Evolutionary conservation across 2,888 invertebrate species (phyloP).

Genomic region (Phorcus lineatus): DNA sequence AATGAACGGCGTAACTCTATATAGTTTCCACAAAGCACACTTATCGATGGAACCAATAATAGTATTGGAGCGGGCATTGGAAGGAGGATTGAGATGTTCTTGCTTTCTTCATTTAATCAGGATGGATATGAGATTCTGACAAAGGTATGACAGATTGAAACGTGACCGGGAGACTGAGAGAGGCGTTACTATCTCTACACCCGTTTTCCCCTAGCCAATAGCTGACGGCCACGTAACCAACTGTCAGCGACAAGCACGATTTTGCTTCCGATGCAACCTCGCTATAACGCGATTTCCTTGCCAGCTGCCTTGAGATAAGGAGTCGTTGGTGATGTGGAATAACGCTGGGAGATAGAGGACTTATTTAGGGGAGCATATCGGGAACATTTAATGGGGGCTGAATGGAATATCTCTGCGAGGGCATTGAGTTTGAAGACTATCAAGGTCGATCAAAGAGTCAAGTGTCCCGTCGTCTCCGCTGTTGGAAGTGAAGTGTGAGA

Average conservation of each 20-base stretch:
- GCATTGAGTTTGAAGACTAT: no score
- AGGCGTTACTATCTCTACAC: slow-evolving; percentile 7
- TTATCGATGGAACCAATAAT: slow-evolving; percentile 1
- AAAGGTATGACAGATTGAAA: background rate
- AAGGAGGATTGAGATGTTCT: background rate
- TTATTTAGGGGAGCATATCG: background rate
- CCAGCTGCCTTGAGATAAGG: no score
- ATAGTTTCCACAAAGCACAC: background rate
- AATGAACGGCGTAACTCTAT: background rate
- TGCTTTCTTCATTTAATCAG: slow-evolving; percentile 10
- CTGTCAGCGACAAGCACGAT: no score
- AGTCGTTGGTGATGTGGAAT: background rate
- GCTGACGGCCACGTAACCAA: background rate
- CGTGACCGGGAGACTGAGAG: background rate
- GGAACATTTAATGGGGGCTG: no score
- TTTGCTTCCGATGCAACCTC: no score
- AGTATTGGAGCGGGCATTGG: background rate
- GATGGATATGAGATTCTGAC: background rate
- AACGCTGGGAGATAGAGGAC: background rate
- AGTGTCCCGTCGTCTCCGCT: no score
- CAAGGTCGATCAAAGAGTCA: no score
- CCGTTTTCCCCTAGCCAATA: background rate
- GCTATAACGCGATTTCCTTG: no score
- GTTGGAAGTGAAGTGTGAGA: no score
- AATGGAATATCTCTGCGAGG: no score